Base-by-base conservation (phyloP, 2,113 vertebrate genomes). In the Oncorhynchus kisutch region DNA sequence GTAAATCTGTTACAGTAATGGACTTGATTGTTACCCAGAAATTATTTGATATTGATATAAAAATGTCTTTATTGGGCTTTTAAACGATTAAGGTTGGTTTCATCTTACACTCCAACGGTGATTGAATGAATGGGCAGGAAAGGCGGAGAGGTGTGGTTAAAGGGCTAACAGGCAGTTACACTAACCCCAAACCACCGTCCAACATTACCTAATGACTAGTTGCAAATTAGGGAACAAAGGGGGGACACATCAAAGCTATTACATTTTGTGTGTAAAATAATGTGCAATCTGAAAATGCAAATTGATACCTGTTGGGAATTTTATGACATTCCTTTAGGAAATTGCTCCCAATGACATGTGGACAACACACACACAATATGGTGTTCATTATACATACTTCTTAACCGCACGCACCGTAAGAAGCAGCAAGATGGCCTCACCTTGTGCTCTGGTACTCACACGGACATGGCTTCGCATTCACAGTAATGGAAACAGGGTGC, bases 111-210 rank as follows among this genome's bases (percentile, higher is more conserved):
- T 71, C 78, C 74, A 80, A 64, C 76, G 68, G 76, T 87, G 85
- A 92, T 88, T 90, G 65, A 86, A 90, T 90, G 87, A 91, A 91
- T 89, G 87, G 67, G 81, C 66, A 82, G 70, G 79, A 80, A 81
- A 84, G 79, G 82, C 78, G 79, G 24, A n/a, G 71, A 71, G 78
- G 81, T 54, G 72, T 81, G 82, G 79, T 74, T 7, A 69, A 75
- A 73, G 71, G 75, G 74, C 87, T 72, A 82, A 87, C 82, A 86
- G 81, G 84, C 87, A 92, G 88, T 89, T 90, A 88, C 83, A 74
- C 79, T 80, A 83, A 82, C 77, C 73, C 74, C 73, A 74, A 87
- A 83, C 81, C 65, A 59, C 76, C 80, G 77, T 81, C 85, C 76
- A 80, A 2, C 86, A 81, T 90, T 84, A 86, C 79, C 87, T 88